These are phyloP conservation scores for Nesometra sesokonis DNA, from an alignment of 35 echinoderm and acorn worm species.

Conservation along the genomic window DNA sequence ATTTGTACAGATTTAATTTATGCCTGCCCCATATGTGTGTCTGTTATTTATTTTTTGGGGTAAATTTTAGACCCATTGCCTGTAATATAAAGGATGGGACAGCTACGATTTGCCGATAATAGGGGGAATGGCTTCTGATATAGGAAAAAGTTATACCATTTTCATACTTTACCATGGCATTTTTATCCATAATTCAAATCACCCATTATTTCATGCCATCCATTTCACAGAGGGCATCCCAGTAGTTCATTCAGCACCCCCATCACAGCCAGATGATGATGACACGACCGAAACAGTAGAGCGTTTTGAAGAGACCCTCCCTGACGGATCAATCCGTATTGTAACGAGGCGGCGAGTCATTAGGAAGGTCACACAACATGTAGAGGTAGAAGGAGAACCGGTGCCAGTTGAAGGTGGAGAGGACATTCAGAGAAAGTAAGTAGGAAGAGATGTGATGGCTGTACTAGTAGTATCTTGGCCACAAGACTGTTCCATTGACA, in stretches of 20 bases:
- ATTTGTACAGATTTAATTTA: no score
- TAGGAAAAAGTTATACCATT: no score
- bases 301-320: constrained; percentile 74
- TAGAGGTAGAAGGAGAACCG: constrained; percentile 65
- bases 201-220: not conserved
- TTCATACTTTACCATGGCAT: not conserved
- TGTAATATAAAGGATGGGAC: no score
- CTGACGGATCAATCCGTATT: constrained; percentile 78
- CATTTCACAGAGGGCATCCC: not conserved
- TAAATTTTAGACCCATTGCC: no score
- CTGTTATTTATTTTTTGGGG: no score
- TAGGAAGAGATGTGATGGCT: not conserved
- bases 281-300: constrained; percentile 69
- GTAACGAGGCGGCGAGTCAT: constrained; percentile 63
- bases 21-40: no score
- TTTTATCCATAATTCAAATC: not conserved
- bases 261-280: constrained; percentile 35
- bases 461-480: no score
- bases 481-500: no score
- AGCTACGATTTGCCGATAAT: no score
- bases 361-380: constrained; percentile 58
- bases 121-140: no score
- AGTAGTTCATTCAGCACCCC: not conserved
- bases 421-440: not conserved
- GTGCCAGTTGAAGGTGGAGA: constrained; percentile 36